These are phyloP conservation scores for Oegoconia quadripuncta DNA, from an alignment of 2,888 invertebrate genomes.

Conservation along the genomic window DNA sequence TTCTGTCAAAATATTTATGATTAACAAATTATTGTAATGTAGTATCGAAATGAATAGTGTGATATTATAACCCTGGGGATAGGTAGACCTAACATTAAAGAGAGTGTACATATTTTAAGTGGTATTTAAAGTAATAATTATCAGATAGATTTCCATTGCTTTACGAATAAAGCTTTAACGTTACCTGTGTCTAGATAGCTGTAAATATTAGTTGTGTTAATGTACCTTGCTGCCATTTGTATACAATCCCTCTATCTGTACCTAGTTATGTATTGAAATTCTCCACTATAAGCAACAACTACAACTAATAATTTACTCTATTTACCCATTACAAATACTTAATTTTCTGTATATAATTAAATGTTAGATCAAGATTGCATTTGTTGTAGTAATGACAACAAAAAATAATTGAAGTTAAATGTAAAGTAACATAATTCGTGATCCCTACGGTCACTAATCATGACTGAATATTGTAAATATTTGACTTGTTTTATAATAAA, in stretches of 20 bases:
- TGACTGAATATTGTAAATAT: conserved; percentile 77
- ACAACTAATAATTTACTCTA: conserved; percentile 1
- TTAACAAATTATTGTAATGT: conserved; percentile 16
- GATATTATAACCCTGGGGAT: conserved; percentile 38
- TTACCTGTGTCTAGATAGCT: conserved; percentile 46
- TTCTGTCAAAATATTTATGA: conserved; percentile 9
- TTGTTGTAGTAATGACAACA: conserved; percentile 21
- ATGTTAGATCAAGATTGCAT: conserved; percentile 16
- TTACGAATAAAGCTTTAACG: conserved; percentile 57
- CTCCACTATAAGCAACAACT: neutral
- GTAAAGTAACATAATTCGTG: conserved; percentile 24
- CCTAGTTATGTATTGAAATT: neutral
- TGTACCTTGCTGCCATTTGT: conserved; percentile 61
- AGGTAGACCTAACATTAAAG: conserved; percentile 34
- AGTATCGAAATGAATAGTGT: conserved; percentile 35
- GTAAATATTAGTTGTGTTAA: conserved; percentile 64
- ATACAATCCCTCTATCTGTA: conserved; percentile 23
- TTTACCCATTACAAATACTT: no score
- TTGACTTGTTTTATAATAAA: conserved; percentile 65
- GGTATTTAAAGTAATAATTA: conserved; percentile 31
- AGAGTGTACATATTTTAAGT: conserved; percentile 41
- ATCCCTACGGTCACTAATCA: conserved; percentile 44
- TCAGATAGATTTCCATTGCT: conserved; percentile 29
- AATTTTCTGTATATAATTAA: no score
- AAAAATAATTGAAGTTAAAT: conserved; percentile 19